Evolutionary conservation across 1,140 invertebrate species (phyloP).

Genomic region (Ylistrum balloti): DNA sequence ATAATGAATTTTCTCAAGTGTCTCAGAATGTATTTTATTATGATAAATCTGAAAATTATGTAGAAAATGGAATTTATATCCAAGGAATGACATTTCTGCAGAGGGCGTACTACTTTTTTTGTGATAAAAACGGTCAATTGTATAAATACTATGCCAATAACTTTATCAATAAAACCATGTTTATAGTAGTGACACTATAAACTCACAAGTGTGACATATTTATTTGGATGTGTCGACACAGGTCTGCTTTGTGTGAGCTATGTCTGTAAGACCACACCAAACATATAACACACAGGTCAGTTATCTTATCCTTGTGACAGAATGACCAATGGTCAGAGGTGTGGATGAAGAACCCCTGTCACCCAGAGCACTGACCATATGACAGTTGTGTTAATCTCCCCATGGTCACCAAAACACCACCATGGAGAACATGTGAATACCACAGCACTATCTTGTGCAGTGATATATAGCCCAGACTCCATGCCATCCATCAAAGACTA

Average conservation of each 20-base stretch:
- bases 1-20: neutral
- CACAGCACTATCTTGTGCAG: constrained; percentile 12
- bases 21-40: constrained; percentile 12
- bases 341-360: neutral
- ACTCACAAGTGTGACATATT: neutral
- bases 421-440: neutral
- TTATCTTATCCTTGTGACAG: constrained; percentile 5
- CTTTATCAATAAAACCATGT: neutral
- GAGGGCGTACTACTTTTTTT: neutral
- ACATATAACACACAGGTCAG: neutral
- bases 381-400: constrained; percentile 26
- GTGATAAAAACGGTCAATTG: neutral
- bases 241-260: neutral
- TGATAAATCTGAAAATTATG: neutral
- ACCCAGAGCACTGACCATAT: neutral
- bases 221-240: neutral
- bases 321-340: constrained; percentile 3
- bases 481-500: neutral
- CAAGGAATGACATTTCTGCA: neutral
- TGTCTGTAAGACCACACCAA: neutral
- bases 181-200: neutral
- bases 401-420: neutral
- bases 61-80: neutral
- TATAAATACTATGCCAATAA: neutral
- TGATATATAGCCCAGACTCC: neutral